Evolutionary conservation across 2,888 invertebrate species (phyloP).

Genomic region (Morinoia aosen): DNA sequence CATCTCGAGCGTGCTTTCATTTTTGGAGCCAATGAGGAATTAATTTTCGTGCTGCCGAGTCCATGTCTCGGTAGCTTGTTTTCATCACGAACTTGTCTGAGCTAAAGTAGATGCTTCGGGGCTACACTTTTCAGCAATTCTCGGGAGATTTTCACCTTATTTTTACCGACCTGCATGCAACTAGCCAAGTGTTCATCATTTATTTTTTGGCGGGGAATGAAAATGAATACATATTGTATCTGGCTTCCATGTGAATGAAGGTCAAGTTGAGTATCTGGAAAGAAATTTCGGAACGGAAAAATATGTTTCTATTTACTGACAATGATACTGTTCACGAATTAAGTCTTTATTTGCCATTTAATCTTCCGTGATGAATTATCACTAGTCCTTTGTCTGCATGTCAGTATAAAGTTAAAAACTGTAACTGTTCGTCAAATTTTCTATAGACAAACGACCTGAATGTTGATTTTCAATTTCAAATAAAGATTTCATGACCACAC

Average conservation of each 20-base stretch:
- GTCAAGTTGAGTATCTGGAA: not conserved
- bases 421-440: not conserved
- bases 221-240: not conserved
- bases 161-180: not conserved
- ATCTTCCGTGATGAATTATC: not conserved
- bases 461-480: not conserved
- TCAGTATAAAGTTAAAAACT: not conserved
- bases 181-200: not conserved
- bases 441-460: not conserved
- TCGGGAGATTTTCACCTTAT: not conserved
- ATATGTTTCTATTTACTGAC: not conserved
- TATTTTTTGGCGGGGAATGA: not conserved
- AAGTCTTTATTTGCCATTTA: not conserved
- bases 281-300: not conserved
- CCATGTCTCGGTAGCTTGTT: not conserved
- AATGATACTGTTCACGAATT: not conserved
- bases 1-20: not conserved
- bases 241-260: not conserved
- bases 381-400: not conserved
- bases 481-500: not conserved
- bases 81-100: not conserved
- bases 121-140: not conserved
- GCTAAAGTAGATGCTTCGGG: not conserved
- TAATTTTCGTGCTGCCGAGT: not conserved
- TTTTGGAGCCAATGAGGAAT: not conserved